phyloP scores from a whole-genome alignment of 2,888 invertebrate species.

The Drosophila flavopinicola region DNA sequence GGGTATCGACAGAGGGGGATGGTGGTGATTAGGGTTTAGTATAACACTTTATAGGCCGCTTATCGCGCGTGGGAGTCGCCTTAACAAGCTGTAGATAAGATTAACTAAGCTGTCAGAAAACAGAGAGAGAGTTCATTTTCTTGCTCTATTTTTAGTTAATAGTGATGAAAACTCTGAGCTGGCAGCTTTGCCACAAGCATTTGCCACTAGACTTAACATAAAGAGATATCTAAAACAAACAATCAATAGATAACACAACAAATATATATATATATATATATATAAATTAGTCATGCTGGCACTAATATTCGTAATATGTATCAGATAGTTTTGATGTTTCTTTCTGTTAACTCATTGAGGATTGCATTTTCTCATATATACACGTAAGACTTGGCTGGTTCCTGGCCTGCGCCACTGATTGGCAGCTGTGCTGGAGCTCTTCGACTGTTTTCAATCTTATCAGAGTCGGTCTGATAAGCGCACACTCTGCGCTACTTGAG shows the following conservation, averaged over 20 bases:
- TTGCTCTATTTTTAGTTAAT: not conserved
- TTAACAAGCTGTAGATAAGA: constrained; percentile 21
- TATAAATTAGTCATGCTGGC: no score
- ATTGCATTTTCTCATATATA: constrained; percentile 21
- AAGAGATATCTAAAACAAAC: no score
- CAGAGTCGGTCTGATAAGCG: constrained; percentile 42
- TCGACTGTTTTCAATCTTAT: constrained; percentile 47
- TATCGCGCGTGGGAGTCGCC: constrained; percentile 23
- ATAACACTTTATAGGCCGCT: constrained; percentile 1
- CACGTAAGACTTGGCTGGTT: no score
- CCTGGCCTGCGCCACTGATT: constrained; percentile 14
- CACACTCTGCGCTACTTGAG: constrained; percentile 29
- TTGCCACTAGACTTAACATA: no score
- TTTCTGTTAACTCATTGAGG: constrained; percentile 28
- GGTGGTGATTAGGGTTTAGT: not conserved
- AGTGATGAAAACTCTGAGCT: not conserved
- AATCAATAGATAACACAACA: no score
- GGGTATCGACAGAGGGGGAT: not conserved
- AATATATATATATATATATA: no score
- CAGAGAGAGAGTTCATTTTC: not conserved
- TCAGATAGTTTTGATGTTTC: not conserved
- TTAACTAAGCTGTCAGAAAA: no score
- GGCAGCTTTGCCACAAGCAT: not conserved
- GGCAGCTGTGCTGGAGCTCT: constrained; percentile 16
- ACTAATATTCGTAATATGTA: no score